Evolutionary conservation across 2,888 invertebrate species (phyloP).

Genomic region (Blera fallax): DNA sequence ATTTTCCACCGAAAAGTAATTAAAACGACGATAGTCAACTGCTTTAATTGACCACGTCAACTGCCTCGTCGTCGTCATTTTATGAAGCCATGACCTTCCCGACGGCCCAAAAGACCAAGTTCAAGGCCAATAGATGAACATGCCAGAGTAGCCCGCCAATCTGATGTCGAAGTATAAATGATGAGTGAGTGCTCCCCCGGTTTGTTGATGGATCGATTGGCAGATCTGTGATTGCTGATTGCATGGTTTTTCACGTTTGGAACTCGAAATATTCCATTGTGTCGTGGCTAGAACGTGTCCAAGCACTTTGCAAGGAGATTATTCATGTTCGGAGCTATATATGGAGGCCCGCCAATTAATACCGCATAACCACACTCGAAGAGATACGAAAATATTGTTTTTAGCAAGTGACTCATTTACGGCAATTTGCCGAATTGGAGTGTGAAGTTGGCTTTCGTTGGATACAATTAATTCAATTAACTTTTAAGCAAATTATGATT

Average conservation of each 20-base stretch:
- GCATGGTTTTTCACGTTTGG: neutral
- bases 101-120: constrained; percentile 38
- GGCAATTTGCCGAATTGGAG: constrained; percentile 22
- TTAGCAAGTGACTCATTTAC: constrained; percentile 2
- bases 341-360: constrained; percentile 1
- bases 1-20: constrained; percentile 49
- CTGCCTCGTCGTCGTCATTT: constrained; percentile 9
- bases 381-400: neutral
- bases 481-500: neutral
- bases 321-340: constrained; percentile 9
- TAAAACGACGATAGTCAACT: constrained; percentile 18
- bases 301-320: constrained; percentile 35
- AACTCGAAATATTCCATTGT: neutral
- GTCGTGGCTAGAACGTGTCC: constrained; percentile 31
- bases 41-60: constrained; percentile 23
- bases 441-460: constrained; percentile 14
- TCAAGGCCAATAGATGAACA: constrained; percentile 45
- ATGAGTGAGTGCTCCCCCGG: neutral
- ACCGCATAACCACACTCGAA: neutral
- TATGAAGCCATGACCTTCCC: constrained; percentile 25
- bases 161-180: neutral
- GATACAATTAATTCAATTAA: constrained; percentile 5
- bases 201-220: constrained; percentile 50
- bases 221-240: constrained; percentile 33
- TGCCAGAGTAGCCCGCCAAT: neutral